Conservation (phyloP, 1,140 invertebrate genomes). For the Drosophila equinoxialis region DNA sequence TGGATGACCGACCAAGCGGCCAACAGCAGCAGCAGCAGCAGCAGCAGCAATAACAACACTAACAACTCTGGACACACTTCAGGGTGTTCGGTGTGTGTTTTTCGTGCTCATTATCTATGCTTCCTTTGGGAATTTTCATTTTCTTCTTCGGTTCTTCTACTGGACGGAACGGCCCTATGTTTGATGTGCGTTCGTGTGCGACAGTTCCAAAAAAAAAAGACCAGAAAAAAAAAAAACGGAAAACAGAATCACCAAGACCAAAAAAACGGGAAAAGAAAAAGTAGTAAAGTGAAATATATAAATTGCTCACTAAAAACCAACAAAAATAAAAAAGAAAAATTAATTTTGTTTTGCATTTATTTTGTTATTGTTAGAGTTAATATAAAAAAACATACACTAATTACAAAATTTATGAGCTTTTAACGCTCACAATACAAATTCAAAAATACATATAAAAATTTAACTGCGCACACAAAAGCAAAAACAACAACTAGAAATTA, state of each 20-base stretch:
- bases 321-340: background rate
- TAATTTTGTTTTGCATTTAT: conserved; percentile 6
- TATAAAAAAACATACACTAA: conserved; percentile 47
- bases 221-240: conserved; percentile 26
- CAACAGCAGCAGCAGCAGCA: conserved; percentile 26
- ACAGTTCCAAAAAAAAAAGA: conserved; percentile 50
- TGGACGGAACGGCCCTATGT: conserved; percentile 16
- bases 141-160: conserved; percentile 62
- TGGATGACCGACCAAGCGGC: conserved; percentile 48
- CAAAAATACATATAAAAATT: conserved; percentile 49
- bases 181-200: conserved; percentile 75
- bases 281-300: conserved; percentile 21
- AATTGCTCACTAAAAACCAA: conserved; percentile 4
- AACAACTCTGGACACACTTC: conserved; percentile 35
- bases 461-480: conserved; percentile 56
- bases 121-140: conserved; percentile 82
- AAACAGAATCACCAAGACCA: conserved; percentile 20
- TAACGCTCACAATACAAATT: conserved; percentile 44
- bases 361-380: conserved; percentile 23
- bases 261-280: conserved; percentile 31
- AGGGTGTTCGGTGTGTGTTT: background rate
- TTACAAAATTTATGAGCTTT: conserved; percentile 62
- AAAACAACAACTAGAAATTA: conserved; percentile 17
- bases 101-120: conserved; percentile 76
- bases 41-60: background rate